Evolutionary conservation across 2,797 vertebrate genomes (phyloP), one percentile per base, ranked within the genome.

Genomic region (Dipus sagitta): DNA sequence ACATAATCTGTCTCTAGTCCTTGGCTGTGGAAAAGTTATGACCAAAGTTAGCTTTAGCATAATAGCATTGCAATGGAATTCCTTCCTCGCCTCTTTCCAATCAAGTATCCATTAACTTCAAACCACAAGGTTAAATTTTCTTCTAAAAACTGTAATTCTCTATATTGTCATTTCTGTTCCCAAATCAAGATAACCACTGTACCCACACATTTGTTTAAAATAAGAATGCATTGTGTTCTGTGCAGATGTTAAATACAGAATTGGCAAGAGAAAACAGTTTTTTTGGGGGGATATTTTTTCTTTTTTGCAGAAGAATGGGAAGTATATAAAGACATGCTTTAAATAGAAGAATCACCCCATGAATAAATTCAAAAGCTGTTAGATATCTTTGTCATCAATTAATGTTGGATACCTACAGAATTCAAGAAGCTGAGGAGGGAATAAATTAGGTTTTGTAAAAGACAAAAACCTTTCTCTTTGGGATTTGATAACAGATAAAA

Each of bases 171-270:
- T 76, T 95, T 92, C 72, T 67, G 18, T 92, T 91, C 88, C 81
- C 89, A 90, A 89, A 83, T 23, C 78, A 67, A 95, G 76, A 93
- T 70, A 95, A 83, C 85, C 72, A 62, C 17, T 62, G 26, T 83
- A 89, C 95, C 94, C 91, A 94, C 85, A 92, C 82, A 92, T 92
- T 96, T 96, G 83, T 96, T 94, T 97, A 91, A 96, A 95, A 91
- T 67, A 86, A 74, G 32, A 72, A 86, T 28, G 88, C 64, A 80
- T 34, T 97, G 91, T 94, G 67, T 78, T 95, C 82, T 68, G 62
- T 90, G 79, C 94, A 94, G 97, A 96, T 94, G 91, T 96, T 94
- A 95, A 93, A 88, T 47, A 88, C 90, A 93, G 88, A 95, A 78
- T 67, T 94, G 93, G 75, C 88, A 93, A 95, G 80, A 86, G 52